A percentile compares a stretch with the other conserved stretches of the same genome.
These are phyloP conservation scores for Phorcus lineatus DNA, from an alignment of 2,888 invertebrate genomes.

Conservation along the genomic window DNA sequence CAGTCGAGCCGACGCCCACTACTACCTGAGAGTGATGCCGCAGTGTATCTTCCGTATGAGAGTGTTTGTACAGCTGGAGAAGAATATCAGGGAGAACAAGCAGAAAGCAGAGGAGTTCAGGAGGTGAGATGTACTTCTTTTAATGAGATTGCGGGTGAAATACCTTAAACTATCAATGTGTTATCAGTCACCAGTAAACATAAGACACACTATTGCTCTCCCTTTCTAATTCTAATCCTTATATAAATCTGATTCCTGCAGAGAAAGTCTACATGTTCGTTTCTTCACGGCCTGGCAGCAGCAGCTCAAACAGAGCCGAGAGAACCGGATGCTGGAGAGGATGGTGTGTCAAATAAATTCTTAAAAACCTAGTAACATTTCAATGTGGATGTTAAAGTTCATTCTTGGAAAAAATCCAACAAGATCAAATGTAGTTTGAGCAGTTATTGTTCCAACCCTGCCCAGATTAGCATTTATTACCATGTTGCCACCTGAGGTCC, in stretches of 20 bases:
- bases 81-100: constrained; percentile 55
- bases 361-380: too few relatives aligned
- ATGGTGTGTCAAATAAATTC: constrained; percentile 53
- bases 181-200: too few relatives aligned
- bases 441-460: too few relatives aligned
- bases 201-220: too few relatives aligned
- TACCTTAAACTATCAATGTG: too few relatives aligned
- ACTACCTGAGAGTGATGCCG: constrained; percentile 61
- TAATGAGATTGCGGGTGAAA: too few relatives aligned
- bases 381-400: too few relatives aligned
- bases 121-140: constrained; percentile 44
- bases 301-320: constrained; percentile 55
- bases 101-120: constrained; percentile 55
- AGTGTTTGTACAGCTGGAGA: constrained; percentile 62
- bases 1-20: constrained; percentile 65
- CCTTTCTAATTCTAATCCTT: too few relatives aligned
- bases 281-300: constrained; percentile 65
- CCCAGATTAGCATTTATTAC: too few relatives aligned
- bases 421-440: too few relatives aligned
- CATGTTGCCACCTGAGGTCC: too few relatives aligned
- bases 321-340: constrained; percentile 64
- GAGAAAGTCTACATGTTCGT: constrained; percentile 58
- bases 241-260: constrained; percentile 35
- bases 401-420: background rate
- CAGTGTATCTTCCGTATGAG: constrained; percentile 58